Conservation (phyloP, 2,888 invertebrate species). For the Tholera decimalis region DNA sequence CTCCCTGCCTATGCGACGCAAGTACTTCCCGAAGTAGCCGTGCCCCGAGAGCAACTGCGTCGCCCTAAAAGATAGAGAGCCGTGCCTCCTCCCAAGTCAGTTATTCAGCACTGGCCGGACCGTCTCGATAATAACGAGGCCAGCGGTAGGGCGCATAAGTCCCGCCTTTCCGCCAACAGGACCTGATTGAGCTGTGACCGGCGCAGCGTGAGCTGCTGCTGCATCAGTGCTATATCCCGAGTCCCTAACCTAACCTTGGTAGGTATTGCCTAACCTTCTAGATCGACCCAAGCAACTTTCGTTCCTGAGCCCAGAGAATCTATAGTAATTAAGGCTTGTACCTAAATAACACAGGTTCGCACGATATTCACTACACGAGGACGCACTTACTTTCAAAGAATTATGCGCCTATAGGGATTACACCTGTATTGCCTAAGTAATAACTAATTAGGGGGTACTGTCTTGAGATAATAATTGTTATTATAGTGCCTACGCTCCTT, state of each 20-base stretch:
- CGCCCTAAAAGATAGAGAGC: no score
- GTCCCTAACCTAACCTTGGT: neutral
- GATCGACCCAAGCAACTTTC: neutral
- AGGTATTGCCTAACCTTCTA: neutral
- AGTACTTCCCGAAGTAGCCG: no score
- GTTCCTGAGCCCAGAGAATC: neutral
- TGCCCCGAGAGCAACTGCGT: no score
- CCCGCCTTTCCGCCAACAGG: no score
- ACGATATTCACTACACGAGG: slow-evolving; percentile 48
- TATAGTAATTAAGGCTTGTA: slow-evolving; percentile 33
- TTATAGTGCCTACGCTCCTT: neutral
- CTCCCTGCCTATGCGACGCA: no score
- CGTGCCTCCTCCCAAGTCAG: no score
- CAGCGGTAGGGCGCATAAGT: no score
- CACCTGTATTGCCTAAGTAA: slow-evolving; percentile 41
- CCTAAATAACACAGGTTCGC: slow-evolving; percentile 23
- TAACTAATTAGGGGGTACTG: slow-evolving; percentile 34
- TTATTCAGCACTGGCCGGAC: no score
- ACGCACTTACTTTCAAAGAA: slow-evolving; percentile 55
- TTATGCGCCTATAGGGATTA: slow-evolving; percentile 53
- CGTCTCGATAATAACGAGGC: no score
- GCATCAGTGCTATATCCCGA: no score
- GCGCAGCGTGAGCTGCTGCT: no score
- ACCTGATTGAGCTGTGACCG: no score
- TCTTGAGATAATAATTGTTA: slow-evolving; percentile 10